These are phyloP conservation scores for Napeogenes sylphis DNA, from an alignment of 2,888 invertebrate genomes.

Conservation along the genomic window DNA sequence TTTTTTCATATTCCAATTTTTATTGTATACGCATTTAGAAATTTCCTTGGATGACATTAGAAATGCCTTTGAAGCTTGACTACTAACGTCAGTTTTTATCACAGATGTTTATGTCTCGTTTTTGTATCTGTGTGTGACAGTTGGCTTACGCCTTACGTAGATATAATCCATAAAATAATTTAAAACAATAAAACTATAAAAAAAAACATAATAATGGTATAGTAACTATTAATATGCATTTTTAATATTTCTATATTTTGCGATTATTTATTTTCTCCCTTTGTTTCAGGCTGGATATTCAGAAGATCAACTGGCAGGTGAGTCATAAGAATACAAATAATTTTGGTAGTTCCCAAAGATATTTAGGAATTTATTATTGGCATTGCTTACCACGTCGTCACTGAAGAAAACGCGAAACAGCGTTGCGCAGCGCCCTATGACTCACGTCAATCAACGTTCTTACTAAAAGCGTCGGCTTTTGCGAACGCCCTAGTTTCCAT, in stretches of 20 bases:
- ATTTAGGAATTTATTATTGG: slow-evolving; percentile 1
- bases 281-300: slow-evolving; percentile 88
- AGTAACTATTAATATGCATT: background rate
- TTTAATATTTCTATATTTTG: background rate
- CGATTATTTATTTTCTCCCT: slow-evolving; percentile 16
- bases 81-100: slow-evolving; percentile 5
- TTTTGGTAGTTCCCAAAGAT: slow-evolving; percentile 4
- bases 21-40: background rate
- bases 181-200: background rate
- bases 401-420: slow-evolving; percentile 26
- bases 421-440: slow-evolving; percentile 50
- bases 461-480: slow-evolving; percentile 63
- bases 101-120: slow-evolving; percentile 6
- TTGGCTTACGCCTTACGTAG: slow-evolving; percentile 17
- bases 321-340: slow-evolving; percentile 61
- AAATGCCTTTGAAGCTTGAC: slow-evolving; percentile 10
- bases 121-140: slow-evolving; percentile 19
- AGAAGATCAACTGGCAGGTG: slow-evolving; percentile 95
- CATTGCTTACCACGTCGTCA: background rate
- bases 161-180: slow-evolving; percentile 6
- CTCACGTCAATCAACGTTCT: slow-evolving; percentile 73
- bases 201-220: slow-evolving; percentile 15
- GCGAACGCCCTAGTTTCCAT: slow-evolving; percentile 78
- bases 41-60: slow-evolving; percentile 7
- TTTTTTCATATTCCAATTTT: background rate